Evolutionary conservation across 2,113 vertebrate genomes (phyloP).

Genomic region (Campylomormyrus numenius): DNA sequence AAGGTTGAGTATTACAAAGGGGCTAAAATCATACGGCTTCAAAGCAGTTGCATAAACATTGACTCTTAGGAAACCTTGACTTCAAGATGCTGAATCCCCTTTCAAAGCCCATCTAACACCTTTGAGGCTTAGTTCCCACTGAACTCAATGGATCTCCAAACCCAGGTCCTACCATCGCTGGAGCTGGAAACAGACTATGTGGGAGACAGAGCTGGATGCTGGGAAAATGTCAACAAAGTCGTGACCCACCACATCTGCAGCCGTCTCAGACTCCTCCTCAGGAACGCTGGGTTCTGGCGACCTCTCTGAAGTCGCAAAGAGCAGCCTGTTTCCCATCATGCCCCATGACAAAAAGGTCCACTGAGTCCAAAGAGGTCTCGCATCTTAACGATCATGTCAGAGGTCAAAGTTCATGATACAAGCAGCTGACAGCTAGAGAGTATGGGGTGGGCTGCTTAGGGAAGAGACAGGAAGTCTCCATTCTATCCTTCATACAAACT

Average conservation of each 20-base stretch:
- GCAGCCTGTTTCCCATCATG: conserved; percentile 16
- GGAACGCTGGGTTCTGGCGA: not conserved
- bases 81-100: not conserved
- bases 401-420: not conserved
- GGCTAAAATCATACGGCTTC: not conserved
- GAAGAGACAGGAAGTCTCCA: conserved; percentile 15
- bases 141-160: not conserved
- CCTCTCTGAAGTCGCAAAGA: not conserved
- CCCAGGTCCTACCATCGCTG: not conserved
- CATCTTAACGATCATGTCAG: not conserved
- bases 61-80: not conserved
- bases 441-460: not conserved
- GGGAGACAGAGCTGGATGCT: conserved; percentile 24
- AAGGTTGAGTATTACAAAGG: not conserved
- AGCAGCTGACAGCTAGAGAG: not conserved
- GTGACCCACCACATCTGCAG: conserved; percentile 17
- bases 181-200: conserved; percentile 26
- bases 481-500: conserved; percentile 9
- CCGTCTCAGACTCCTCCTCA: not conserved
- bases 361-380: not conserved
- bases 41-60: not conserved
- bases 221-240: conserved; percentile 34
- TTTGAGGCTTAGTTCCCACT: not conserved
- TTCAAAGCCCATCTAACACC: not conserved
- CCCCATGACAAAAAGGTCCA: conserved; percentile 4